phyloP scores from a whole-genome alignment of 2,888 invertebrate species.

The Synergus japonicus region DNA sequence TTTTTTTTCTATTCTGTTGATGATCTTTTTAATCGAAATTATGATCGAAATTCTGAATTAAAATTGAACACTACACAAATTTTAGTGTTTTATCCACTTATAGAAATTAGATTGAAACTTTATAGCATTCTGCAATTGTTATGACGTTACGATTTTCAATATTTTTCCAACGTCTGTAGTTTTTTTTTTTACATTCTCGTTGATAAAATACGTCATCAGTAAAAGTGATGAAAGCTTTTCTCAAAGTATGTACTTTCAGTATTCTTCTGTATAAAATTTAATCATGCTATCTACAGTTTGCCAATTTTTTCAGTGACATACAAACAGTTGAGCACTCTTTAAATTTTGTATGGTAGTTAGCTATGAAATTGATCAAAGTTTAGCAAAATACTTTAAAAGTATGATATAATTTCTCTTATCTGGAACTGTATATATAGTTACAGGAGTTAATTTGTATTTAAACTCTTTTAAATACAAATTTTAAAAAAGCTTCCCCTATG shows the following conservation, averaged over 20 bases:
- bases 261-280: background rate
- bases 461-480: background rate
- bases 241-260: background rate
- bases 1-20: background rate
- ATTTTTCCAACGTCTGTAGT: background rate
- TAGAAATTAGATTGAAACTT: constrained; percentile 19
- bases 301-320: background rate
- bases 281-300: background rate
- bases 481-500: too few relatives aligned
- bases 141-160: background rate
- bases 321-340: background rate
- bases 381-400: background rate
- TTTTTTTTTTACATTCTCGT: background rate
- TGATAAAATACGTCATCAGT: background rate
- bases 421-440: background rate
- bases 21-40: background rate
- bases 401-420: background rate
- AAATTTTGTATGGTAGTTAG: background rate
- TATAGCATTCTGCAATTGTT: background rate
- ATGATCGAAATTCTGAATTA: background rate
- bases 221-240: background rate
- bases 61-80: constrained; percentile 1
- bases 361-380: background rate
- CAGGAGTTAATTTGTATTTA: background rate
- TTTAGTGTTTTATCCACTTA: background rate